phyloP scores from a whole-genome alignment of 2,888 invertebrate species.

The Lutraria lutraria region DNA sequence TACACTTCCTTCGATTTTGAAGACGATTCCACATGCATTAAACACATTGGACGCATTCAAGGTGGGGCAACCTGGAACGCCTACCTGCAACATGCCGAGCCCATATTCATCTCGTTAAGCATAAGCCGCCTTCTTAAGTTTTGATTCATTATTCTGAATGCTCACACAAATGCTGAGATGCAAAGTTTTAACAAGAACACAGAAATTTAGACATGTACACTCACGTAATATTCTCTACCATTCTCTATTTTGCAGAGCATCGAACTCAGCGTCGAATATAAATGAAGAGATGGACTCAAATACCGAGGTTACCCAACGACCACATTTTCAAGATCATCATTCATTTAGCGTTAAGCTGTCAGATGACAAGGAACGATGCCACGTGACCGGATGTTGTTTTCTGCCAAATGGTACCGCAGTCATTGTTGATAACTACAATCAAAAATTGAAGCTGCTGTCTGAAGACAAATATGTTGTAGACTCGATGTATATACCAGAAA shows the following conservation, averaged over 20 bases:
- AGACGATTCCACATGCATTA: too few species aligned
- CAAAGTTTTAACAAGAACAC: too few species aligned
- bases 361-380: not conserved
- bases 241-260: not conserved
- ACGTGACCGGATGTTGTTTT: conserved; percentile 3
- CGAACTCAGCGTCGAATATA: too few species aligned
- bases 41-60: too few species aligned
- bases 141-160: too few species aligned
- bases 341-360: not conserved
- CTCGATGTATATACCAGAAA: not conserved
- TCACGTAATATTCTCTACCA: too few species aligned
- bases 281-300: not conserved
- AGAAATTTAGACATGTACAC: too few species aligned
- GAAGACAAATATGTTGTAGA: not conserved
- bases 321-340: not conserved
- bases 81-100: conserved; percentile 13
- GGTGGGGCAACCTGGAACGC: too few species aligned
- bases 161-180: too few species aligned
- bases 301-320: not conserved
- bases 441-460: not conserved
- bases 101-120: too few species aligned
- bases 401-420: not conserved
- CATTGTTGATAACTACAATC: not conserved
- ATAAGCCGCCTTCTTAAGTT: too few species aligned
- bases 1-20: too few species aligned